Base-by-base conservation (phyloP, 2,888 invertebrate species). In the Sarcophaga variegata region DNA sequence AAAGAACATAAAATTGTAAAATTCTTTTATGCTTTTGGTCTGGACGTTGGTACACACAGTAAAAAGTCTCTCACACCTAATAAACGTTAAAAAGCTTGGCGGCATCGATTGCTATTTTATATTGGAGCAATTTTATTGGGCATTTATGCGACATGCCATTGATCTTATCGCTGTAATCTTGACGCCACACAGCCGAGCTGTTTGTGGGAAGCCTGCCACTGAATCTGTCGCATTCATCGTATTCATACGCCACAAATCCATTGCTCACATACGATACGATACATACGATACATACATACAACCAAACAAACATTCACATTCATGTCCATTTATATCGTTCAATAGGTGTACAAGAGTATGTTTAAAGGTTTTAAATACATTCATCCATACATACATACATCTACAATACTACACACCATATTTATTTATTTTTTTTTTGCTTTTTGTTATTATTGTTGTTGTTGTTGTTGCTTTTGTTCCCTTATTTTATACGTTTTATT, bases 81-180 rank as follows among this genome's bases (percentile, higher is more conserved):
- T 87, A 87, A 87, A 87, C 78, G 86, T 87, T 87, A 81, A 87
- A 83, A 81, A 14, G 54, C 4, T 87, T 86, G 88, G 89, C 90
- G 88, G 89, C 89, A 88, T 88, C 89, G 89, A 89, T 89, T 89
- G 90, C 89, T 89, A 89, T 89, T 89, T 89, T 89, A 89, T 89
- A 89, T 89, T 89, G 89, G 89, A 89, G 88, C 90, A 90, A 90
- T 91, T 91, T 91, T 91, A 91, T 91, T 91, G 90, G 90, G 90
- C 91, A 91, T 91, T 92, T 91, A 91, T 91, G 90, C 91, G 91
- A 91, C 91, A 91, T 90, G 90, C 90, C 91, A 91, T 91, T 91
- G 92, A 92, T 92, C 92, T 92, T 92, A 92, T 92, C 92, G 90
- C 89, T 89, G 90, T 91, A 91, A 92, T 92, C 92, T 92, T 92